phyloP scores from a whole-genome alignment of 2,113 vertebrate genomes.

The Physeter macrocephalus region DNA sequence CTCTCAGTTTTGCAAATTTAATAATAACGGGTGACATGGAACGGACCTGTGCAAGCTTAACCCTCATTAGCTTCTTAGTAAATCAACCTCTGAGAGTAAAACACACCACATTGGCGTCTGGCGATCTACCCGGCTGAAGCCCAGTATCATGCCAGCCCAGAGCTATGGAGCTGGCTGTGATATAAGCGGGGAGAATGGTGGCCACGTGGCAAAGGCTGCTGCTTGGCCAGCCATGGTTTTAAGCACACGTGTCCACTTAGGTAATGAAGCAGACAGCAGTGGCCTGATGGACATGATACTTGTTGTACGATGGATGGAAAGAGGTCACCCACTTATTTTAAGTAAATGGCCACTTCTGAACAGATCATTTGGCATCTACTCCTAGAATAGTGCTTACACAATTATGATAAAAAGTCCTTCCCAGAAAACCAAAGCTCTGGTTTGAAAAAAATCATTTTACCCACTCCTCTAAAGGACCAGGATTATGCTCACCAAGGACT shows the following conservation, averaged over 20 bases:
- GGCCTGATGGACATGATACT: background rate
- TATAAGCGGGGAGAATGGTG: background rate
- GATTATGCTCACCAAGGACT: background rate
- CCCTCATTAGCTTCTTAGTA: background rate
- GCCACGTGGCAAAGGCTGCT: background rate
- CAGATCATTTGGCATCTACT: background rate
- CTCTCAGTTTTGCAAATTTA: background rate
- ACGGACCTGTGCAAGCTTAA: background rate
- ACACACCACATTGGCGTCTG: background rate
- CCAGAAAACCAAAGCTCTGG: background rate
- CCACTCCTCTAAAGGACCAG: background rate
- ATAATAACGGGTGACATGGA: background rate
- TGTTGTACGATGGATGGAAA: background rate
- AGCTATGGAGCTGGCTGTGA: background rate
- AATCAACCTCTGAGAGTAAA: background rate
- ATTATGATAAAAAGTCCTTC: conserved; percentile 9
- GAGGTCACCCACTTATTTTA: background rate
- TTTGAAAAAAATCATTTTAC: conserved; percentile 13
- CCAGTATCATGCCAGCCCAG: background rate
- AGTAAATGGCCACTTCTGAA: background rate
- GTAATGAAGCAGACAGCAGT: background rate
- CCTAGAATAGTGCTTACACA: background rate
- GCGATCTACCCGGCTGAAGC: background rate
- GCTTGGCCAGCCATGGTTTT: background rate
- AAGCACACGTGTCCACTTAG: background rate